A percentile compares a stretch with the other conserved stretches of the same genome.
Evolutionary conservation across 2,797 vertebrate species (phyloP).

Genomic region (Varecia variegata): DNA sequence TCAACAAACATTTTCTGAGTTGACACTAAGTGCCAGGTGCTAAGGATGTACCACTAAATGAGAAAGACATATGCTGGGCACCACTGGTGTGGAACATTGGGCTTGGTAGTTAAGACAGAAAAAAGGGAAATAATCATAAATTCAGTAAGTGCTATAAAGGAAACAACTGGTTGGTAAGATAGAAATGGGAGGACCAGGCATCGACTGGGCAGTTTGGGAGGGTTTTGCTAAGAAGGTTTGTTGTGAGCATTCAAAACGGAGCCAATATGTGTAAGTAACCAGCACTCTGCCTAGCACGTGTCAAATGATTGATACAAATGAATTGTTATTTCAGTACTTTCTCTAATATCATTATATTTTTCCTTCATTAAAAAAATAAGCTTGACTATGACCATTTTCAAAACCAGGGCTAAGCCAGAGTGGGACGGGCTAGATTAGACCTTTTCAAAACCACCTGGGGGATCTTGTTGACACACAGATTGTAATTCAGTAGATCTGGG

Average conservation of each 20-base stretch:
- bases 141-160: not conserved
- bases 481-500: not conserved
- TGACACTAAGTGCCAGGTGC: not conserved
- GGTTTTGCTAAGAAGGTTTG: not conserved
- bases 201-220: not conserved
- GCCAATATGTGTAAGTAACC: not conserved
- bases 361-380: not conserved
- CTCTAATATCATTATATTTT: not conserved
- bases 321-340: not conserved
- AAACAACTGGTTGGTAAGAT: not conserved
- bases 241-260: not conserved
- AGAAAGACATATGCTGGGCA: not conserved
- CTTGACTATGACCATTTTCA: not conserved
- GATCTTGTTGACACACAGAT: not conserved
- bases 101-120: not conserved
- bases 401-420: not conserved
- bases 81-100: not conserved
- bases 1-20: not conserved
- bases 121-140: not conserved
- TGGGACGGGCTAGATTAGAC: not conserved
- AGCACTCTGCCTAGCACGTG: not conserved
- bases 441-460: not conserved
- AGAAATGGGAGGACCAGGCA: not conserved
- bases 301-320: not conserved
- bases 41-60: not conserved